Percentiles rank a stretch among this genome's conserved stretches.
Conservation (phyloP, 1,140 invertebrate species). For the Papilio machaon region DNA sequence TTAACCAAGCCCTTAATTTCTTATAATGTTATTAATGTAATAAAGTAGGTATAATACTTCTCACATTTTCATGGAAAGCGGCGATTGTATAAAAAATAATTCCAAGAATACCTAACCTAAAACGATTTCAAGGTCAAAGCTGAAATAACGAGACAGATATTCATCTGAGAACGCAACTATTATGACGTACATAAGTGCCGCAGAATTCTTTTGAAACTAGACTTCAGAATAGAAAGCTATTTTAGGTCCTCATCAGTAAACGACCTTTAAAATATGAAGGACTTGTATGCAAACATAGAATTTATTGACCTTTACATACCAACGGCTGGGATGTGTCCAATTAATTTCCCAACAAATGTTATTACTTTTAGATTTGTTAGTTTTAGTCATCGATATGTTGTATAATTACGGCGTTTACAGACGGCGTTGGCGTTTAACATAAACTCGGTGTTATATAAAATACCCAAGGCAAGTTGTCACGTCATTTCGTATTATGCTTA, state of each 20-base stretch:
- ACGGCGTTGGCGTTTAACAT: no score
- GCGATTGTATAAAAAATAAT: background rate
- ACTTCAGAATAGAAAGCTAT: background rate
- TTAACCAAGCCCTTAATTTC: no score
- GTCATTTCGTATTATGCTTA: no score
- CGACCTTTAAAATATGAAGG: background rate
- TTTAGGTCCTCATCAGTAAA: background rate
- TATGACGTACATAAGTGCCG: background rate
- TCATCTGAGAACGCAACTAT: background rate
- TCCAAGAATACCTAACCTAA: background rate
- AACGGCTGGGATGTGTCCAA: no score
- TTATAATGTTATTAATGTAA: no score
- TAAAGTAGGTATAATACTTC: no score
- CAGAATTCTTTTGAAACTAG: background rate
- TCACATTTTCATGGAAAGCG: background rate
- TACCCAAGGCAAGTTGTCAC: no score
- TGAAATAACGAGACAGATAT: background rate
- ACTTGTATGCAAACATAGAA: background rate
- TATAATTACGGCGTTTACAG: no score
- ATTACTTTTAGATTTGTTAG: no score
- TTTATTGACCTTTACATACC: background rate
- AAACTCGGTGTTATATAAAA: no score
- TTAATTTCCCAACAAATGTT: no score
- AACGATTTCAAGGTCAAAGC: background rate
- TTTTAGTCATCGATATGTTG: no score